Percentiles rank a stretch among this genome's conserved stretches.
Conservation (phyloP, 2,888 invertebrate genomes). For the Mimas tiliae region DNA sequence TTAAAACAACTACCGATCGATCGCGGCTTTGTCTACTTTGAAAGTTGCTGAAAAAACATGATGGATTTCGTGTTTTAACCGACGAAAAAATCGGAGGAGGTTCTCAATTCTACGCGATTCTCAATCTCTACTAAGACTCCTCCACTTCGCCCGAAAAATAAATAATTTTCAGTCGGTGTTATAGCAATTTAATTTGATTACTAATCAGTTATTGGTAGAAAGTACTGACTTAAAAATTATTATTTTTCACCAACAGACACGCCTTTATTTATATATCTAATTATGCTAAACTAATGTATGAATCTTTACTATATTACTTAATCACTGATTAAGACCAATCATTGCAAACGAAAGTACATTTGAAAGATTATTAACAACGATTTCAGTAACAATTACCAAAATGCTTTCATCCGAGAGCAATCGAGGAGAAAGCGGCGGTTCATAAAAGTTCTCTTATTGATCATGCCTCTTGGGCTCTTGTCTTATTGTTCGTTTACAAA, state of each 20-base stretch:
- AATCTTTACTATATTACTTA: background rate
- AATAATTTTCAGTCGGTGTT: too few relatives aligned
- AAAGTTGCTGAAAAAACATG: too few relatives aligned
- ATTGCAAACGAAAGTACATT: slow-evolving; percentile 20
- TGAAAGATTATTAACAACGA: slow-evolving; percentile 13
- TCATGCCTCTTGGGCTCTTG: background rate
- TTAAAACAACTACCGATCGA: background rate
- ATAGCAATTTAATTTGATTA: too few relatives aligned
- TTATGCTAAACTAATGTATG: too few relatives aligned
- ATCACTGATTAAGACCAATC: slow-evolving; percentile 18
- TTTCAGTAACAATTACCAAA: slow-evolving; percentile 21
- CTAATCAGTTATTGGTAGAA: too few relatives aligned
- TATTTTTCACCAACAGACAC: background rate
- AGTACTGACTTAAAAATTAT: too few relatives aligned
- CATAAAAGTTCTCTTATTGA: slow-evolving; percentile 6
- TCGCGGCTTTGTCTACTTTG: background rate
- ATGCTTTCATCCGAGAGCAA: slow-evolving; percentile 12
- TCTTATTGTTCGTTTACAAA: slow-evolving; percentile 13
- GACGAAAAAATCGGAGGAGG: too few relatives aligned
- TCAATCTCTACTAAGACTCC: too few relatives aligned
- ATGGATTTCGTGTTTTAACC: too few relatives aligned
- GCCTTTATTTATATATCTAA: background rate
- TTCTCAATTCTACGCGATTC: too few relatives aligned
- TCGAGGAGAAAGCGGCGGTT: slow-evolving; percentile 13
- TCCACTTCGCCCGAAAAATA: too few relatives aligned